Percentiles rank a stretch among this genome's conserved stretches.
Evolutionary conservation across 2,888 invertebrate species (phyloP).

Genomic region (Drosophila nr. fundita): DNA sequence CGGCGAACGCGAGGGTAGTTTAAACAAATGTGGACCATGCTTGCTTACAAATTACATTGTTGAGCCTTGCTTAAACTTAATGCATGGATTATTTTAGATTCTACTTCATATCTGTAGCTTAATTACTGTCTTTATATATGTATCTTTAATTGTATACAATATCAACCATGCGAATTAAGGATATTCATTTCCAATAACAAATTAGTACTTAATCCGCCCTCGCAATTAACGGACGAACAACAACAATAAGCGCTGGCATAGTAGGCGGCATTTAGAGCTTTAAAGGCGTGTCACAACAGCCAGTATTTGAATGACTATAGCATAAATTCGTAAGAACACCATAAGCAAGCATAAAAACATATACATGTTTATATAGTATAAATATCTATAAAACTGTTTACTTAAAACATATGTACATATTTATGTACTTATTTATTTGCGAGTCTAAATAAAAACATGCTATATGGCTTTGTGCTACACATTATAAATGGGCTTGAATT

Average conservation of each 20-base stretch:
- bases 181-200: neutral
- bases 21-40: neutral
- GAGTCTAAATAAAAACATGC: neutral
- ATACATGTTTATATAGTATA: constrained; percentile 4
- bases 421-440: neutral
- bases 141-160: neutral
- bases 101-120: neutral
- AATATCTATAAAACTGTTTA: neutral
- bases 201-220: constrained; percentile 15
- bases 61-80: neutral
- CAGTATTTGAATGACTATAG: constrained; percentile 40
- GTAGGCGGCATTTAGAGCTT: constrained; percentile 41
- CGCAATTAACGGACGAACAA: constrained; percentile 19
- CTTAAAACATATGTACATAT: neutral
- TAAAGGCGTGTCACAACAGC: constrained; percentile 42
- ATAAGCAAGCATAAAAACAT: constrained; percentile 18
- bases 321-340: constrained; percentile 12
- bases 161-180: neutral
- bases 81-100: neutral
- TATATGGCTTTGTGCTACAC: neutral
- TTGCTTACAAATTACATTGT: neutral
- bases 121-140: neutral
- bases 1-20: constrained; percentile 31
- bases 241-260: constrained; percentile 29
- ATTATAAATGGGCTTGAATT: constrained; percentile 3